phyloP scores from a whole-genome alignment of 2,113 vertebrate species.

The Rostratula benghalensis region DNA sequence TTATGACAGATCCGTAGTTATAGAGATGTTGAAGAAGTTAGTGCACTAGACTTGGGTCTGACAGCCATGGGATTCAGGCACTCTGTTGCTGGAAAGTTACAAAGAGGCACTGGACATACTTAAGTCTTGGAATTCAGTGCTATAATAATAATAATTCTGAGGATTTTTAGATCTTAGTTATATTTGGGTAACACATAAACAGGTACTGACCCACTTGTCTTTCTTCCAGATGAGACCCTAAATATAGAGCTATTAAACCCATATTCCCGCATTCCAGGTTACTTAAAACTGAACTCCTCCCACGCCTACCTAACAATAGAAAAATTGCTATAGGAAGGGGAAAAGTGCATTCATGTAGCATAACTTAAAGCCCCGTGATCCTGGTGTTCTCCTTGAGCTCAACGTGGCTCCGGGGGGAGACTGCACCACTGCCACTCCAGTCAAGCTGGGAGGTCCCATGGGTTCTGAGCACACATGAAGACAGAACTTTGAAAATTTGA shows the following conservation, averaged over 20 bases:
- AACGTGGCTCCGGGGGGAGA: neutral
- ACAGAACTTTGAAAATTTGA: neutral
- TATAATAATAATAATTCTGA: accelerated
- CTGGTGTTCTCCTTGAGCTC: neutral
- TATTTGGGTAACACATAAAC: neutral
- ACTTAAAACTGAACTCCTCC: neutral
- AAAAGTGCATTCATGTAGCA: neutral
- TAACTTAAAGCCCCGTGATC: neutral
- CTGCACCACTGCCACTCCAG: neutral
- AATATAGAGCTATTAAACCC: neutral
- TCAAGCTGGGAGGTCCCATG: no score
- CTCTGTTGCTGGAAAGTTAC: neutral
- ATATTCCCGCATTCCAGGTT: neutral
- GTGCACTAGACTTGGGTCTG: neutral
- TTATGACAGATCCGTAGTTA: neutral
- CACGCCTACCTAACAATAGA: accelerated
- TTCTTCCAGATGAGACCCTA: neutral
- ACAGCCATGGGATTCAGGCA: no score
- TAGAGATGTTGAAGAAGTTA: neutral
- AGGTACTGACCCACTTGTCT: neutral
- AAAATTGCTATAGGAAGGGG: neutral
- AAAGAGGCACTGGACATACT: neutral
- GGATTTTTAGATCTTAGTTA: neutral
- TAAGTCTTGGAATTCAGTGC: neutral
- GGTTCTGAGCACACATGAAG: neutral